These are phyloP conservation scores for Trilocha varians DNA, from an alignment of 2,888 invertebrate genomes.

Conservation along the genomic window DNA sequence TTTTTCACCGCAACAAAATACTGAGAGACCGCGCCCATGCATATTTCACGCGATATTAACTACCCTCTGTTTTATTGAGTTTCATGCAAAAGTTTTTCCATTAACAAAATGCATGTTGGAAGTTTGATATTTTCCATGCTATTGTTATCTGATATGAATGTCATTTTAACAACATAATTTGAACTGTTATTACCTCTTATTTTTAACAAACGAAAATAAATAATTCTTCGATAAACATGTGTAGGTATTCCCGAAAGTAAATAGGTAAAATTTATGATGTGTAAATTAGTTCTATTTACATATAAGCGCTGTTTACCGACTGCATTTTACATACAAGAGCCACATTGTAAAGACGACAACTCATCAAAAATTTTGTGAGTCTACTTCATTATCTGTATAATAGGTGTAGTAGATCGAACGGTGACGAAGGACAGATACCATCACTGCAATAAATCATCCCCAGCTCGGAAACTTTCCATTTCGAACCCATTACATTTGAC, in stretches of 20 bases:
- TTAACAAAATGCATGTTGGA: slow-evolving; percentile 18
- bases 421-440: slow-evolving; percentile 22
- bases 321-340: no score
- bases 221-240: no score
- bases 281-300: no score
- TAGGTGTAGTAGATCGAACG: slow-evolving; percentile 10
- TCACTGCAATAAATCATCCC: slow-evolving; percentile 37
- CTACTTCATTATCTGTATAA: no score
- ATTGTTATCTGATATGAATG: neutral
- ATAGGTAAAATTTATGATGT: no score
- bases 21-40: slow-evolving; percentile 53
- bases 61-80: slow-evolving; percentile 54
- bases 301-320: no score
- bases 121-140: neutral
- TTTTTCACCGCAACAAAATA: slow-evolving; percentile 54
- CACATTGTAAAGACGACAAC: no score
- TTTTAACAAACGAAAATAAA: no score
- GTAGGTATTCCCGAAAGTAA: no score
- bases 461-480: slow-evolving; percentile 39
- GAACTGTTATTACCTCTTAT: no score
- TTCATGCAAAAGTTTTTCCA: slow-evolving; percentile 45
- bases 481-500: slow-evolving; percentile 41
- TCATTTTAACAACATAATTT: no score
- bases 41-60: slow-evolving; percentile 61
- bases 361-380: no score